Evolutionary conservation across 2,888 invertebrate species (phyloP), one percentile per base, ranked within the genome.

Genomic region (Tyria jacobaeae): DNA sequence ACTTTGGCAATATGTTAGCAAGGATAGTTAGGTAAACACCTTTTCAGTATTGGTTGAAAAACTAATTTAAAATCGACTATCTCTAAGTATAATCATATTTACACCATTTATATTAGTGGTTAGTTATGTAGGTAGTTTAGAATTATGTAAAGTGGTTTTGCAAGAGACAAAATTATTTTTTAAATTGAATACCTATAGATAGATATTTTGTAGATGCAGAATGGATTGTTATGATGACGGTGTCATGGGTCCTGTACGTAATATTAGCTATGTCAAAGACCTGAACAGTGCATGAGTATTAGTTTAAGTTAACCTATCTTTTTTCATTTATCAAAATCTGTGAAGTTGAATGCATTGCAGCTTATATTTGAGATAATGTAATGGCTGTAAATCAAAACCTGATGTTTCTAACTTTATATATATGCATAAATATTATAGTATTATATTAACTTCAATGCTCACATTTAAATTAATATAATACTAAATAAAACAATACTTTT

Each of bases 31-130:
- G 84, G 83, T 81, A 83, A 44, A 76, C 89, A 89, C 91, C 92
- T 88, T 85, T 88, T 89, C 93, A 93, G 92, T 93, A 92, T 92
- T 92, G 89, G 87, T 90, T 84, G 81, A 79, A 78, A 84, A 89
- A 89, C 89, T 87, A 88, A 90, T 90, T 83, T 87, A 77, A 82
- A 81, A 81, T 83, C 76, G 81, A 83, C 78, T 90, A 86, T 84
- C 78, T 84, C 75, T 91, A 89, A 89, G 88, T 84, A 85, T 89
- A 88, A 89, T 86, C 87, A 78, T 91, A 90, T 90, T 89, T 90
- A 91, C 90, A 91, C 89, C 80, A 88, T 85, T 87, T 86, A 86
- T 83, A 83, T 85, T 91, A 91, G 90, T 79, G 65, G 65, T 81
- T 91, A 92, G 91, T 86, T 85, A 83, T 81, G 87, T 92, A 91